Evolutionary conservation across 2,113 vertebrate species (phyloP), one percentile per base, ranked within the genome.

Genomic region (Lampris megalopsis): DNA sequence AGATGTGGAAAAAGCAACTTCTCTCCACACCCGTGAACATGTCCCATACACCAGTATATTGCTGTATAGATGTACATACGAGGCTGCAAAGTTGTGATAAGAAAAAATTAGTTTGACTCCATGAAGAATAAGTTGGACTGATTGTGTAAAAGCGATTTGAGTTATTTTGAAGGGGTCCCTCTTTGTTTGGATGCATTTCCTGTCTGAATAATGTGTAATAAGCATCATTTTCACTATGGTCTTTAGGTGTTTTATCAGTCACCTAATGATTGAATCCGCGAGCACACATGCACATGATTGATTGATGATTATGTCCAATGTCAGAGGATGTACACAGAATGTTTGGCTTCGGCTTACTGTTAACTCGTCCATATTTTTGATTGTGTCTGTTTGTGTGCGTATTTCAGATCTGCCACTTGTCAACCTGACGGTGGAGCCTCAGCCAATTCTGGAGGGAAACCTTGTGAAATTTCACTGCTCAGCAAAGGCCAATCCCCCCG

Each of bases 401-500:
- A 40, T 85, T 86, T 66, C 93, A 99, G 98, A 99, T 85, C 95
- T 98, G 0, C 98, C 98, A 0, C 94, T 98, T 59, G 98, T 99
- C 82, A 99, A 99, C 91, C 92, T 99, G 63, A 97, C 98, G 0
- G 96, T 98, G 91, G 97, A 99, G 77, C 97, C 98, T 0, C 98
- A 99, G 90, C 97, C 97, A 0, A 95, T 99, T 63, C 91, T 98
- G 45, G 98, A 99, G 84, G 98, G 97, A 52, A 98, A 97, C 75
- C 91, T 95, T 0, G 96, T 99, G 80, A 97, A 95, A 50, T 99
- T 99, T 88, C 95, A 97, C 89, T 99, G 98, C 90, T 97, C 97
- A 0, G 97, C 97, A 68, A 99, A 98, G 91, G 98, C 98, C 89
- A 99, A 99, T 87, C 98, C 98, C 0, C 97, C 96, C 0, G 97